Conservation (phyloP, 1,140 invertebrate species). For the Oncopeltus fasciatus region DNA sequence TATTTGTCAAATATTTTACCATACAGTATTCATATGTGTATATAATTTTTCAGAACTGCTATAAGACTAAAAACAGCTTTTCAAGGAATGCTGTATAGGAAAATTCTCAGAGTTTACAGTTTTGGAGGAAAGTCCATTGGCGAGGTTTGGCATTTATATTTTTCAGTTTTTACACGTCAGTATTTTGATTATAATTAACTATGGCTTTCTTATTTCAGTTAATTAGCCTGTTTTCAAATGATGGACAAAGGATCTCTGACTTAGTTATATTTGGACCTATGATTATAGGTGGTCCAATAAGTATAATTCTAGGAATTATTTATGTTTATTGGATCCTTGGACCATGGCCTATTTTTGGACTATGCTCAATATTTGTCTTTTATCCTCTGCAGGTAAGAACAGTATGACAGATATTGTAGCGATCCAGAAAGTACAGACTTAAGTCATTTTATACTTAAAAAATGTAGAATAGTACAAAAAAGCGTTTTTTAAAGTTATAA, state of each 20-base stretch:
- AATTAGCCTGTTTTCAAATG: conserved; percentile 52
- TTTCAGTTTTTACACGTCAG: no score
- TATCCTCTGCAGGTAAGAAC: conserved; percentile 51
- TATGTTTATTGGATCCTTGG: conserved; percentile 48
- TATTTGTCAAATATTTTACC: conserved; percentile 19
- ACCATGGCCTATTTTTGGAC: conserved; percentile 42
- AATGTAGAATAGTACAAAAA: no score
- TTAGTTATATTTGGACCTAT: conserved; percentile 43
- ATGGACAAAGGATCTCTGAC: conserved; percentile 50
- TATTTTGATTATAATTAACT: no score
- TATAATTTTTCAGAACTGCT: conserved; percentile 35
- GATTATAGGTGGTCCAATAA: conserved; percentile 46
- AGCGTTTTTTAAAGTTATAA: no score
- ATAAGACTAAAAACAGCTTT: conserved; percentile 43
- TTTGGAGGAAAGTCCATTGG: conserved; percentile 41
- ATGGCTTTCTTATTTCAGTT: conserved; percentile 33
- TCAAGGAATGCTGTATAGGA: conserved; percentile 45
- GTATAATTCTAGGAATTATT: conserved; percentile 38
- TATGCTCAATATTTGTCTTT: conserved; percentile 44
- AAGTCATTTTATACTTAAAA: no score
- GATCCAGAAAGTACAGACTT: no score
- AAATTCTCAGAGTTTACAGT: conserved; percentile 41
- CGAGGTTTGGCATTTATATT: no score
- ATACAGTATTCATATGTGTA: no score
- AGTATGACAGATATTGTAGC: no score